phyloP scores from a whole-genome alignment of 2,888 invertebrate genomes.

The Lissonota sp. region DNA sequence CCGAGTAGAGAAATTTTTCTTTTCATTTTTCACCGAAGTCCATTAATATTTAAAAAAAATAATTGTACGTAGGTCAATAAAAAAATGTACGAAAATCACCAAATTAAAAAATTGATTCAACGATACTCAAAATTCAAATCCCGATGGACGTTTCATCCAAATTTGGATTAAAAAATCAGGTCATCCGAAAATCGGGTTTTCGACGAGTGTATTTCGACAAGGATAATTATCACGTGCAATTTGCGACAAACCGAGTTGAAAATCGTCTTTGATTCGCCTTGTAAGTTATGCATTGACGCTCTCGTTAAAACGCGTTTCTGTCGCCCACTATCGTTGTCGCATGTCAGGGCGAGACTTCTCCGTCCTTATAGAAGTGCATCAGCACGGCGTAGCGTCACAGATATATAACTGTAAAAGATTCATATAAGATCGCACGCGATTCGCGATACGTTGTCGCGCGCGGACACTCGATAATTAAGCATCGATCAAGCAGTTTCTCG shows the following conservation, averaged over 20 bases:
- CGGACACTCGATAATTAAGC: constrained; percentile 53
- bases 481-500: constrained; percentile 53
- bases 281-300: constrained; percentile 9
- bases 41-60: too few species aligned
- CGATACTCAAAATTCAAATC: too few species aligned
- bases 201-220: too few species aligned
- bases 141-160: too few species aligned
- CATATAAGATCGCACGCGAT: constrained; percentile 22
- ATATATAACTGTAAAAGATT: constrained; percentile 53
- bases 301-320: constrained; percentile 43
- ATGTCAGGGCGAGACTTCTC: background rate
- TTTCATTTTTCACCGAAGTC: constrained; percentile 18
- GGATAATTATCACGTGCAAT: too few species aligned
- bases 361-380: too few species aligned
- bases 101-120: too few species aligned
- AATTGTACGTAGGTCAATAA: too few species aligned
- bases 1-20: constrained; percentile 17
- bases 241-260: constrained; percentile 4
- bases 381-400: constrained; percentile 15
- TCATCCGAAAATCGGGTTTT: too few species aligned
- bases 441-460: constrained; percentile 25
- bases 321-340: constrained; percentile 43
- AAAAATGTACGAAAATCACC: too few species aligned
- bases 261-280: constrained; percentile 3
- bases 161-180: too few species aligned